Conservation (phyloP, 2,888 invertebrate genomes). For the Eupithecia dodoneata region DNA sequence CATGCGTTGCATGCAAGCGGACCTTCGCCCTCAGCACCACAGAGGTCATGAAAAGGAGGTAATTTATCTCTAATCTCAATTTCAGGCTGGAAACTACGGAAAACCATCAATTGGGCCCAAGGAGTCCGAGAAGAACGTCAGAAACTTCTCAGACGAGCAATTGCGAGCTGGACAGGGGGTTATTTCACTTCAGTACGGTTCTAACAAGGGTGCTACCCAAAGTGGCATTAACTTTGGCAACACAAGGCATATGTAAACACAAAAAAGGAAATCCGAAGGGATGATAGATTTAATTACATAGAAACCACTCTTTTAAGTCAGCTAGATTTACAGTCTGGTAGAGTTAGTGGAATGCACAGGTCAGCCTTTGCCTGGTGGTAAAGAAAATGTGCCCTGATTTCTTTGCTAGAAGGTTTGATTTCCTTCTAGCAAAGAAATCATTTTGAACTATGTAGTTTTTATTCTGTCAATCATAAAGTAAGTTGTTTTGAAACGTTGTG, state of each 20-base stretch:
- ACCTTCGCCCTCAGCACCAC: background rate
- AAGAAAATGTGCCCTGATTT: background rate
- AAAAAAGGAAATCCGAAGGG: background rate
- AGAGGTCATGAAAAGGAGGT: background rate
- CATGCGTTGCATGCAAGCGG: background rate
- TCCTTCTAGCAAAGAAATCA: background rate
- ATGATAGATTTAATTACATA: background rate
- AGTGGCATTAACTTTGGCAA: constrained; percentile 98
- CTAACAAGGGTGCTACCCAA: constrained; percentile 98
- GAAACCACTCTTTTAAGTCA: background rate
- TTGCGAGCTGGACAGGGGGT: constrained; percentile 96
- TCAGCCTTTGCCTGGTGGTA: background rate
- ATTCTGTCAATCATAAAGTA: constrained; percentile 4
- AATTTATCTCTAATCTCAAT: constrained; percentile 28
- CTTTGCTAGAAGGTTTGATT: background rate
- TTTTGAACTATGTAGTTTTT: background rate
- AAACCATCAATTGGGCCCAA: constrained; percentile 97
- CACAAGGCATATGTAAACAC: constrained; percentile 95
- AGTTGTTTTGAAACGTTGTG: background rate
- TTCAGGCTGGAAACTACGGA: constrained; percentile 91
- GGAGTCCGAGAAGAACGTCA: constrained; percentile 97
- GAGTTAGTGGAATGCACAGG: constrained; percentile 1
- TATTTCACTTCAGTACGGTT: constrained; percentile 97
- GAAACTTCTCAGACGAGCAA: constrained; percentile 97
- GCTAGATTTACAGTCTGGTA: background rate